Evolutionary conservation across 2,888 invertebrate species (phyloP), one percentile per base, ranked within the genome.

Genomic region (Leucophora obtusa): DNA sequence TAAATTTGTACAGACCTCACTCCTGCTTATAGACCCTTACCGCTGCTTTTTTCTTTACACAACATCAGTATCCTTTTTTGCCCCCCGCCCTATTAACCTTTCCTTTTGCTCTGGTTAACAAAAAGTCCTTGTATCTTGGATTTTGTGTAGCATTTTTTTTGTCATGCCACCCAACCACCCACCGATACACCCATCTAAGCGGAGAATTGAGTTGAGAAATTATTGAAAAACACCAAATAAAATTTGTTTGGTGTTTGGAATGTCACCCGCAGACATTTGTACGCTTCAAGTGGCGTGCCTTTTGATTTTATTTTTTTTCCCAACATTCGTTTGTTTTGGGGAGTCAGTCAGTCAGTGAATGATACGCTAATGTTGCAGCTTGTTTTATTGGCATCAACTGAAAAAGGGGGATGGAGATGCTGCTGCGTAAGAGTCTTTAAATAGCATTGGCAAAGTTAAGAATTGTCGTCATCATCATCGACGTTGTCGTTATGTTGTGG

Each of bases 211-310:
- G 43, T 47, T 28, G 6, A 54, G 78, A 60, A 51, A 56, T 35
- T 35, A 82, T 83, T 83, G 83, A 84, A 83, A 85, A 84, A 82
- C 84, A 85, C 84, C 86, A 87, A 89, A 90, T 88, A 88, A 89
- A 87, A 88, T 88, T 89, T 87, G 86, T 87, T 87, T 87, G 89
- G 88, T 88, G 88, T 89, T 87, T 86, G 87, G 86, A 85, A 87
- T 89, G 90, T 90, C 90, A 90, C 87, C 87, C 87, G 86, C 90
- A 90, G 90, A 90, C 87, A 87, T 87, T 86, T 84, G 84, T 84
- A 85, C 84, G 84, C 84, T 84, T 83, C 74, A 74, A 80, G 77
- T 82, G 83, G 71, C 83, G 78, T 73, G 82, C 76, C 79, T 82
- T 79, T 82, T 82, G 79, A 76, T 79, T 82, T 82, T 82, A 70